phyloP scores from a whole-genome alignment of 2,113 vertebrate genomes.

The Pteronura brasiliensis region DNA sequence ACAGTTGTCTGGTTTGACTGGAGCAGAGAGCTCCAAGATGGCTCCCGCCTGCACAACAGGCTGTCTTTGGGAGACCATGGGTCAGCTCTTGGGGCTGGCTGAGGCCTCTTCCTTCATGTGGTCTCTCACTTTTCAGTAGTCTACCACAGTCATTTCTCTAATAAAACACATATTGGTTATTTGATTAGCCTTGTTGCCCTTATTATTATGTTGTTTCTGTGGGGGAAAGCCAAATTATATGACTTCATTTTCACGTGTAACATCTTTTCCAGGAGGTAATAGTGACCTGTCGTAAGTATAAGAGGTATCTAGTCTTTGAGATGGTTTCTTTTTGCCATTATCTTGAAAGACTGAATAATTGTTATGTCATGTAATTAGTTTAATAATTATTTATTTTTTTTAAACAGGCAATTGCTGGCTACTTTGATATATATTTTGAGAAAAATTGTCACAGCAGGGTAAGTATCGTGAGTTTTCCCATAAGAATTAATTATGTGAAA shows the following conservation, averaged over 20 bases:
- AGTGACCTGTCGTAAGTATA: not conserved
- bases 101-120: not conserved
- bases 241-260: not conserved
- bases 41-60: fast-evolving
- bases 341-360: slow-evolving; percentile 38
- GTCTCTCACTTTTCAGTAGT: not conserved
- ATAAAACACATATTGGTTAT: not conserved
- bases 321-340: not conserved
- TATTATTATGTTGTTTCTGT: slow-evolving; percentile 5
- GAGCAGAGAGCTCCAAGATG: not conserved
- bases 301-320: slow-evolving; percentile 35
- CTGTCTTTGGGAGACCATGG: too few relatives aligned
- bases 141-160: not conserved
- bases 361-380: not conserved
- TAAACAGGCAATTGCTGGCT: slow-evolving; percentile 93
- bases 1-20: not conserved
- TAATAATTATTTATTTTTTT: slow-evolving; percentile 36
- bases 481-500: slow-evolving; percentile 64
- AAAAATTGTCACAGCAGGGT: slow-evolving; percentile 92
- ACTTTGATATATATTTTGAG: slow-evolving; percentile 96
- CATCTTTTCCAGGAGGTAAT: slow-evolving; percentile 1
- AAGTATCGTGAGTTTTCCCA: slow-evolving; percentile 75
- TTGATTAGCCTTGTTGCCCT: not conserved
- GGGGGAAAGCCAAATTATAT: not conserved
- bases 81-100: fast-evolving